These are phyloP conservation scores for Cynopterus sphinx DNA, from an alignment of 2,797 vertebrate genomes.

Conservation along the genomic window DNA sequence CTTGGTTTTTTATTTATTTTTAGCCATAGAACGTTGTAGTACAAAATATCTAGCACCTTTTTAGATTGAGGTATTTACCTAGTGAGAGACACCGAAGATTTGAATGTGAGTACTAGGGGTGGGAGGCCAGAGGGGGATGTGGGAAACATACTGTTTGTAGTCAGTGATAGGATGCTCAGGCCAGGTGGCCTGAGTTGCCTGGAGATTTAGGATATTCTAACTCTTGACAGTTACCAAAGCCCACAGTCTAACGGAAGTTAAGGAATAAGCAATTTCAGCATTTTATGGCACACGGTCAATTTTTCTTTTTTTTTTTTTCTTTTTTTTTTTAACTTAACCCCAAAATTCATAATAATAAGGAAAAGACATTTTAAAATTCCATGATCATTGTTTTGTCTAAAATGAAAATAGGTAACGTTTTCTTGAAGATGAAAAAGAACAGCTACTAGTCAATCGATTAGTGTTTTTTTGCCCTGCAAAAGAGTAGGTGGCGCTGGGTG, in stretches of 20 bases:
- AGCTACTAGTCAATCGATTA: not conserved
- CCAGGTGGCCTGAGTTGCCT: not conserved
- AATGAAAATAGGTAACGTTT: conserved; percentile 36
- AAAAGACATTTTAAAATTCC: conserved; percentile 19
- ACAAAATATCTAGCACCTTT: not conserved
- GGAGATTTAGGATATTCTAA: not conserved
- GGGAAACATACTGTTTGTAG: not conserved
- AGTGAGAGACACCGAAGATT: not conserved
- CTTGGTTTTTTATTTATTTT: not conserved
- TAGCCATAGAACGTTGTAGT: conserved; percentile 31
- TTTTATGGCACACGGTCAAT: not conserved
- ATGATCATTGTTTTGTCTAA: conserved; percentile 19
- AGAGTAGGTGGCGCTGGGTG: not conserved
- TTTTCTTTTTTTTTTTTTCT: not conserved
- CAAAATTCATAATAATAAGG: conserved; percentile 14
- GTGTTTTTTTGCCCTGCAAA: not conserved
- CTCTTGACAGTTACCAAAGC: not conserved
- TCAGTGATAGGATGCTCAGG: not conserved
- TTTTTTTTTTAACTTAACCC: conserved; percentile 27
- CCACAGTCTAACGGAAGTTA: not conserved
- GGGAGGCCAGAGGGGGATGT: not conserved
- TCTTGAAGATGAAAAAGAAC: conserved; percentile 34
- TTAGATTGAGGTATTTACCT: not conserved
- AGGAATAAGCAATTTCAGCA: not conserved
- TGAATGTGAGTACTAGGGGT: not conserved